These are phyloP conservation scores for Drosophila bifasciata DNA, from an alignment of 1,140 invertebrate species.

Conservation along the genomic window DNA sequence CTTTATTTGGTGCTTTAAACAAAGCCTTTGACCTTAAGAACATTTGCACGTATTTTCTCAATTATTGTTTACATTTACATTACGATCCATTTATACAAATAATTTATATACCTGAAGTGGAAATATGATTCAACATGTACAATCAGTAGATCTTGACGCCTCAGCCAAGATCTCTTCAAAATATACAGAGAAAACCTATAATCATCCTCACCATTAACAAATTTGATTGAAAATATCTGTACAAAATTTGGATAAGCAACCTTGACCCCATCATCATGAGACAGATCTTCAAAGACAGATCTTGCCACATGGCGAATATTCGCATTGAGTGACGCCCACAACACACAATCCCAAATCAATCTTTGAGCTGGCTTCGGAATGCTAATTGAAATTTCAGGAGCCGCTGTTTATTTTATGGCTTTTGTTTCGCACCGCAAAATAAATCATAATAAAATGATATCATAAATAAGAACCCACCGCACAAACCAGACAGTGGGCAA, in stretches of 20 bases:
- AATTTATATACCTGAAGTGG: too few relatives aligned
- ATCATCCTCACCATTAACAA: too few relatives aligned
- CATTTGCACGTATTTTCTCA: too few relatives aligned
- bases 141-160: too few relatives aligned
- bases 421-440: slow-evolving; percentile 21
- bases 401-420: slow-evolving; percentile 14
- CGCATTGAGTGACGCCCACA: slow-evolving; percentile 31
- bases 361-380: background rate
- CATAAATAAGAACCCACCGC: slow-evolving; percentile 28
- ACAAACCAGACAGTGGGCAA: slow-evolving; percentile 8
- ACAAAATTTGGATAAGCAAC: background rate
- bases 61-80: too few relatives aligned
- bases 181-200: too few relatives aligned
- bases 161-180: too few relatives aligned
- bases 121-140: too few relatives aligned
- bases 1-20: too few relatives aligned
- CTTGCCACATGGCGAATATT: background rate
- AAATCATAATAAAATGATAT: slow-evolving; percentile 57
- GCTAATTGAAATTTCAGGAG: slow-evolving; percentile 69
- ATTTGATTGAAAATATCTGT: too few relatives aligned
- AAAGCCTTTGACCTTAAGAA: too few relatives aligned
- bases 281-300: slow-evolving; percentile 11
- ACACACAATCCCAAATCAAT: slow-evolving; percentile 19
- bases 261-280: slow-evolving; percentile 13
- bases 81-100: too few relatives aligned